Conservation (phyloP, 2,113 vertebrate genomes). For the Oryzias curvinotus region DNA sequence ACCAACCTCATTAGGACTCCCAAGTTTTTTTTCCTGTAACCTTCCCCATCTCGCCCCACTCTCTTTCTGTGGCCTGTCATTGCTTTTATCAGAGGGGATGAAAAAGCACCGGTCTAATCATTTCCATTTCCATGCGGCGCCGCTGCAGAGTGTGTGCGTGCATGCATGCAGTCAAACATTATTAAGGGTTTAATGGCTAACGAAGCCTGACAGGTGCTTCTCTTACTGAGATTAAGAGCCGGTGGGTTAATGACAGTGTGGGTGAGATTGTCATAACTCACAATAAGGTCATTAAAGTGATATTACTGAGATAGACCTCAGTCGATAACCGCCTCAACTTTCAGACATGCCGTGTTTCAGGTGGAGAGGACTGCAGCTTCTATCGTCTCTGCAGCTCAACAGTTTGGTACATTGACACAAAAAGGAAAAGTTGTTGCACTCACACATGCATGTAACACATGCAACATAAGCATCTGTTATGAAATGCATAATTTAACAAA, state of each 20-base stretch:
- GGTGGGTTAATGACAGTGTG: conserved; percentile 69
- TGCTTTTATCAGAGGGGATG: conserved; percentile 47
- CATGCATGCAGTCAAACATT: conserved; percentile 34
- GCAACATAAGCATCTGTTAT: no score
- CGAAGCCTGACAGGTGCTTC: conserved; percentile 70
- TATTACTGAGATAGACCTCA: conserved; percentile 63
- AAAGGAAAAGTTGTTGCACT: no score
- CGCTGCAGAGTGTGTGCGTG: conserved; percentile 4
- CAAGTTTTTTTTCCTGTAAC: conserved; percentile 49
- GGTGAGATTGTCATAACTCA: conserved; percentile 78
- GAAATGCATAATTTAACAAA: no score
- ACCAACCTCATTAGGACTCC: conserved; percentile 67
- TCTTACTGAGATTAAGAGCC: conserved; percentile 70
- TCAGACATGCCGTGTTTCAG: conserved; percentile 35
- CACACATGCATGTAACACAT: no score
- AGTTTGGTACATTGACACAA: no score
- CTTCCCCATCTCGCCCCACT: conserved; percentile 34
- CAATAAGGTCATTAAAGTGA: conserved; percentile 74
- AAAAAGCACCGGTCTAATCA: conserved; percentile 41
- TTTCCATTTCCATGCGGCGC: conserved; percentile 36
- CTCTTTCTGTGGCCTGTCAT: conserved; percentile 12
- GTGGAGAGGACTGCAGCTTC: conserved; percentile 22
- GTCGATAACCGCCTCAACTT: conserved; percentile 57
- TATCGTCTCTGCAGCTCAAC: conserved; percentile 25
- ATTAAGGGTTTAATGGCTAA: conserved; percentile 75